Evolutionary conservation across 2,113 vertebrate species (phyloP).

Genomic region (Podilymbus podiceps): DNA sequence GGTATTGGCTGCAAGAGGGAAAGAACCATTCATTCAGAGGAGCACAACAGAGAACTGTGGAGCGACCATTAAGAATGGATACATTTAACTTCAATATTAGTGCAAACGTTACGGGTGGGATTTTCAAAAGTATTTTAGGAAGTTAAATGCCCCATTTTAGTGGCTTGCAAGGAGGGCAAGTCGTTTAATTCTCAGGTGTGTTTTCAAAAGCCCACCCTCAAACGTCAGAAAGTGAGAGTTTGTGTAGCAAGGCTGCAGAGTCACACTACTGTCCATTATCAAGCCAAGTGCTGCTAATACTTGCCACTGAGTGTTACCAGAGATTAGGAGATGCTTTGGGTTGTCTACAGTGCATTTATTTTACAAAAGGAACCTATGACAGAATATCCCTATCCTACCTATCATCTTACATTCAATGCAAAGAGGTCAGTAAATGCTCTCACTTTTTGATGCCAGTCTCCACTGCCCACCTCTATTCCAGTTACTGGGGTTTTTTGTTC

Average conservation of each 20-base stretch:
- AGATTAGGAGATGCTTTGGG: neutral
- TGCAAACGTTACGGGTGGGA: neutral
- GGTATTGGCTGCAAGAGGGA: neutral
- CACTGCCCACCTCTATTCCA: neutral
- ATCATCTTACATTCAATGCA: rapidly evolving
- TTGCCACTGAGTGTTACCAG: neutral
- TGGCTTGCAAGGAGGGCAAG: neutral
- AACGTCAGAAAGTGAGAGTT: neutral
- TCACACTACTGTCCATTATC: neutral
- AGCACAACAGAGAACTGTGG: neutral
- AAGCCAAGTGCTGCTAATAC: neutral
- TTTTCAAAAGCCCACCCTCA: neutral
- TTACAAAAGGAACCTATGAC: neutral
- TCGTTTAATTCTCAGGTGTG: neutral
- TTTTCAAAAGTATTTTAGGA: conserved; percentile 14
- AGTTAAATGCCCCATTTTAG: neutral
- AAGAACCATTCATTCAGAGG: neutral
- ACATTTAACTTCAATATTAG: neutral
- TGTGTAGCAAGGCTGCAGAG: neutral
- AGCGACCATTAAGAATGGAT: neutral
- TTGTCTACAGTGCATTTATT: no score
- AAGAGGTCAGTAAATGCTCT: neutral
- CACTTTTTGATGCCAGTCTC: neutral
- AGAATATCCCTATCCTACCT: neutral
- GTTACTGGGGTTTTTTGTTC: neutral